Conservation (phyloP, 2,797 vertebrate species). For the Leptatherina wallacei region DNA sequence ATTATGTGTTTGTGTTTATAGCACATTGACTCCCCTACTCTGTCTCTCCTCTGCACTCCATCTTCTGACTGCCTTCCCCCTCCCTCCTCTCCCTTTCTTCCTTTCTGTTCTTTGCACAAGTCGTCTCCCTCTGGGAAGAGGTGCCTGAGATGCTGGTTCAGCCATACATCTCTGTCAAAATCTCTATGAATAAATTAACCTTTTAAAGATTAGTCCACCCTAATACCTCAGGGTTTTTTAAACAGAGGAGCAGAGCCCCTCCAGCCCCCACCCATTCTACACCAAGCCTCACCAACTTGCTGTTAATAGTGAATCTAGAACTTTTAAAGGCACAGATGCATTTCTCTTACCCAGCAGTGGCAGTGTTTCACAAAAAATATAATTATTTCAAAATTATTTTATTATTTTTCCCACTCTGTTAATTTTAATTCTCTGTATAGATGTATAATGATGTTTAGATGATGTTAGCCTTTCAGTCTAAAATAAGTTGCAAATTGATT, state of each 20-base stretch:
- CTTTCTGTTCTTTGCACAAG: conserved; percentile 76
- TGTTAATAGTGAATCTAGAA: conserved; percentile 71
- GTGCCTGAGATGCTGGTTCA: conserved; percentile 88
- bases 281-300: conserved; percentile 83
- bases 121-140: conserved; percentile 87
- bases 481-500: not conserved
- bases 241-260: conserved; percentile 88
- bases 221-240: conserved; percentile 96
- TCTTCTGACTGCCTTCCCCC: conserved; percentile 63
- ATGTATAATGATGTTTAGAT: conserved; percentile 1
- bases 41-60: conserved; percentile 75
- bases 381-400: not conserved
- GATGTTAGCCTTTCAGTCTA: not conserved
- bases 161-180: conserved; percentile 99
- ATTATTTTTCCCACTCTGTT: not conserved
- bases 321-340: conserved; percentile 72
- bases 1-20: conserved; percentile 87
- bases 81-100: conserved; percentile 47
- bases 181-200: conserved; percentile 99
- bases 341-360: conserved; percentile 9
- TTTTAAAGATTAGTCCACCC: conserved; percentile 99
- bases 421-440: not conserved
- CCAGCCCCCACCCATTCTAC: conserved; percentile 57
- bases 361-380: not conserved
- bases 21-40: conserved; percentile 80